Base-by-base conservation (phyloP, 2,888 invertebrate species). In the Rhamnusium bicolor region DNA sequence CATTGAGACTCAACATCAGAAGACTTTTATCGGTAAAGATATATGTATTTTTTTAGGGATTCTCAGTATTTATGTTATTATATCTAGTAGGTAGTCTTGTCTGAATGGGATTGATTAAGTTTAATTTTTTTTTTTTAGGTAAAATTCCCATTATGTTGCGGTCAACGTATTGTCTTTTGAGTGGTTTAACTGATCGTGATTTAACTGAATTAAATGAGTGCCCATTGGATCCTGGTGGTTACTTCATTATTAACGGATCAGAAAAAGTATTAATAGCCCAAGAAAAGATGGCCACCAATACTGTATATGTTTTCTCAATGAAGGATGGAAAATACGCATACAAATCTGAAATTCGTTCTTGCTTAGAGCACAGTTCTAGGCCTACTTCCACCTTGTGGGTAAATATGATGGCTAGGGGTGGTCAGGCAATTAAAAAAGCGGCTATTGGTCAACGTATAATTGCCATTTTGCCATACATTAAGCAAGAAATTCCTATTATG, bases 221-320 rank as follows among this genome's bases (percentile, higher is more conserved):
- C 83, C 99, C 99, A 0, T 90, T 99, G 58, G 99, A 99, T 91
- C 99, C 99, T 53, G 99, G 99, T 80, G 99, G 99, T 73, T 99
- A 99, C 88, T 99, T 99, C 85, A 98, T 99, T 80, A 99, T 99
- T 77, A 99, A 99, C 87, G 99, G 99, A 1, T 99, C 99, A 6
- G 99, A 99, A 89, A 88, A 88, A 79, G 88, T 99, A 2, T 90
- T 99, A 32, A 99, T 99, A 87, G 99, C 99, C 0, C 99, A 99
- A 88, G 99, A 99, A 87, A 99, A 99, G 90, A 99, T 99, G 99
- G 99, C 99, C 5, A 99, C 99, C 6, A 99, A 99, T 87, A 99
- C 99, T 56, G 99, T 99, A 0, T 99, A 99, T 89, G 99, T 99
- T 12, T 99, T 99, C 86, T 95, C 97, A 83, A 98, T 99, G 97